phyloP scores from a whole-genome alignment of 2,888 invertebrate species.

The Ormyrus thymus region DNA sequence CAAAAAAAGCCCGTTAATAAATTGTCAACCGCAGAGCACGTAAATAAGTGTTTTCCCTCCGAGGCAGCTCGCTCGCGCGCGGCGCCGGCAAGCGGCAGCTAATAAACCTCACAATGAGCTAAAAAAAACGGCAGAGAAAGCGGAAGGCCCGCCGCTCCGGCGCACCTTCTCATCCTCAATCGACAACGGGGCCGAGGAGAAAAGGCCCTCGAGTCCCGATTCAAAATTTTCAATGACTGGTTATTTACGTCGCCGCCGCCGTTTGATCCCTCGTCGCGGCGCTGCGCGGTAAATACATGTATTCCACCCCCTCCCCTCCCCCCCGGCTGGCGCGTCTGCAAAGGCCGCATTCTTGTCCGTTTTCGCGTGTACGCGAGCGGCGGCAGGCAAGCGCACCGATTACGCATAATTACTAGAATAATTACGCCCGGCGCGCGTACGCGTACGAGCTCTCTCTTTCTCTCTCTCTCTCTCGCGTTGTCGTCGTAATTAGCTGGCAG shows the following conservation, averaged over 20 bases:
- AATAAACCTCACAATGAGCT: not conserved
- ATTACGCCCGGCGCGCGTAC: constrained; percentile 29
- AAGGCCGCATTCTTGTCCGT: constrained; percentile 59
- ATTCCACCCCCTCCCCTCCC: not conserved
- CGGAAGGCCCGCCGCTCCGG: not conserved
- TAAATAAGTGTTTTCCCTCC: no score
- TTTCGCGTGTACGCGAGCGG: constrained; percentile 33
- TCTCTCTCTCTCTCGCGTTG: constrained; percentile 24
- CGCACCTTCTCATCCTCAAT: not conserved
- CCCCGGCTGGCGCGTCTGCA: constrained; percentile 21
- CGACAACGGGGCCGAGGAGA: not conserved
- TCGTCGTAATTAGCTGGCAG: constrained; percentile 68
- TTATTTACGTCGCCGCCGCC: constrained; percentile 4
- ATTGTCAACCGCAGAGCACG: no score
- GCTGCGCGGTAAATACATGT: not conserved
- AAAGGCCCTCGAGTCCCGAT: constrained; percentile 19
- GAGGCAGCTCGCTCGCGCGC: no score
- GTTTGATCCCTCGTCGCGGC: constrained; percentile 36
- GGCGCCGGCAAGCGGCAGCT: no score
- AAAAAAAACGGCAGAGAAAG: not conserved
- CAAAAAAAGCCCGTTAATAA: no score
- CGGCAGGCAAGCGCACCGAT: constrained; percentile 60
- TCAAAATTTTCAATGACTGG: constrained; percentile 32
- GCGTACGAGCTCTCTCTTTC: not conserved
- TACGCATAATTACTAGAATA: constrained; percentile 51